A percentile compares a stretch with the other conserved stretches of the same genome.
Evolutionary conservation across 1,140 invertebrate genomes (phyloP).

Genomic region (Trissolcus basalis): DNA sequence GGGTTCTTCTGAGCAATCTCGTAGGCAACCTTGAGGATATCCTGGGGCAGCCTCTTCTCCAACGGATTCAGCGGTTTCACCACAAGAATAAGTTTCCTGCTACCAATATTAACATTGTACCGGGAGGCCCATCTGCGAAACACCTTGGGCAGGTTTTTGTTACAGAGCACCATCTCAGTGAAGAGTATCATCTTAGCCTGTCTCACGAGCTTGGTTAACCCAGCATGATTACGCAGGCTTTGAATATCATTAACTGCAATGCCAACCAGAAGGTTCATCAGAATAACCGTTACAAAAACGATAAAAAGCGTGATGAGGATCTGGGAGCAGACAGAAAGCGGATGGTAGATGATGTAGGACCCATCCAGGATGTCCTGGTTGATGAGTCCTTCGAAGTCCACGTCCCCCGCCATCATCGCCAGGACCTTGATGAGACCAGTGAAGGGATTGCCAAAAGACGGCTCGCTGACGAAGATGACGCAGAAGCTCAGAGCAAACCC

Average conservation of each 20-base stretch:
- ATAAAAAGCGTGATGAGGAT: slow-evolving; percentile 80
- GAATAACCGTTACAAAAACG: slow-evolving; percentile 81
- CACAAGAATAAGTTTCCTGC: slow-evolving; percentile 75
- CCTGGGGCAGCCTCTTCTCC: slow-evolving; percentile 80
- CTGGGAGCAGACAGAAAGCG: slow-evolving; percentile 78
- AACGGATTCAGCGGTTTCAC: slow-evolving; percentile 81
- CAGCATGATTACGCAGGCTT: slow-evolving; percentile 81
- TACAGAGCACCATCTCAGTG: slow-evolving; percentile 80
- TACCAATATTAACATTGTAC: slow-evolving; percentile 72
- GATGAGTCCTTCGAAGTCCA: slow-evolving; percentile 80
- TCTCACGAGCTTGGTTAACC: slow-evolving; percentile 80
- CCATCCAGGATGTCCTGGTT: slow-evolving; percentile 74
- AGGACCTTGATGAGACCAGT: slow-evolving; percentile 80
- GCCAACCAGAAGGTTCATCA: slow-evolving; percentile 84
- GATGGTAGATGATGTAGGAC: slow-evolving; percentile 71
- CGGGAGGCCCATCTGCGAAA: slow-evolving; percentile 72
- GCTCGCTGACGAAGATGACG: slow-evolving; percentile 80
- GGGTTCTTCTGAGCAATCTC: slow-evolving; percentile 77
- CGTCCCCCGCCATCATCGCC: slow-evolving; percentile 83
- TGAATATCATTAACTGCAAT: slow-evolving; percentile 83
- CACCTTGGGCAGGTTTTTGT: slow-evolving; percentile 76
- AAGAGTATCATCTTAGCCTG: slow-evolving; percentile 83
- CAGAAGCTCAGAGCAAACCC: slow-evolving; percentile 82
- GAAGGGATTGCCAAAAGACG: slow-evolving; percentile 79
- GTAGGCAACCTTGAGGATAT: slow-evolving; percentile 80